Evolutionary conservation across 2,888 invertebrate genomes (phyloP).

Genomic region (Ptychoptera contaminata): DNA sequence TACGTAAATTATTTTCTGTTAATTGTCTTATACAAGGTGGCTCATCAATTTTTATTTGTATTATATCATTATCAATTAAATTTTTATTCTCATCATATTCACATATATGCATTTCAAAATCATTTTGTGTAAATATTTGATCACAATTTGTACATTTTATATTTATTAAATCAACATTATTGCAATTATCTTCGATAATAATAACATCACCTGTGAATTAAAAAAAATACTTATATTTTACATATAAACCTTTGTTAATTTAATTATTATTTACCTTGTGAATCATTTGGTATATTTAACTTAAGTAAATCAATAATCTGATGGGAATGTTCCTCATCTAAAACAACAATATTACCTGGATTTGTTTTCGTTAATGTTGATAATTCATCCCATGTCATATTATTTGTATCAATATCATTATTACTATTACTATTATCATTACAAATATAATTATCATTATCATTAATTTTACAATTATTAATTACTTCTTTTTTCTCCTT

Average conservation of each 20-base stretch:
- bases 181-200: background rate
- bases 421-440: too few species aligned
- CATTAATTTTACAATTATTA: too few species aligned
- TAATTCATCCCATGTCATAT: too few species aligned
- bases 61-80: slow-evolving; percentile 10
- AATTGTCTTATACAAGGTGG: slow-evolving; percentile 20
- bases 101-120: slow-evolving; percentile 21
- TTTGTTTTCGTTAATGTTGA: too few species aligned
- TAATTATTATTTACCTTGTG: slow-evolving; percentile 4
- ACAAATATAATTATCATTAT: too few species aligned
- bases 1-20: slow-evolving; percentile 25
- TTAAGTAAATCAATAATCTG: slow-evolving; percentile 5
- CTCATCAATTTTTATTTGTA: slow-evolving; percentile 8
- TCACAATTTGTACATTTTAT: slow-evolving; percentile 23
- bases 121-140: slow-evolving; percentile 16
- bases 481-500: too few species aligned
- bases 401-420: too few species aligned
- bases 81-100: slow-evolving; percentile 17
- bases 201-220: background rate
- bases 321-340: slow-evolving; percentile 5
- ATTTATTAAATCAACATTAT: slow-evolving; percentile 3
- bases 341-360: background rate
- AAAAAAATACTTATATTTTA: background rate
- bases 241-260: background rate
- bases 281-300: slow-evolving; percentile 4